These are phyloP conservation scores for Taphrorychus bicolor DNA, from an alignment of 2,888 invertebrate genomes.

Conservation along the genomic window DNA sequence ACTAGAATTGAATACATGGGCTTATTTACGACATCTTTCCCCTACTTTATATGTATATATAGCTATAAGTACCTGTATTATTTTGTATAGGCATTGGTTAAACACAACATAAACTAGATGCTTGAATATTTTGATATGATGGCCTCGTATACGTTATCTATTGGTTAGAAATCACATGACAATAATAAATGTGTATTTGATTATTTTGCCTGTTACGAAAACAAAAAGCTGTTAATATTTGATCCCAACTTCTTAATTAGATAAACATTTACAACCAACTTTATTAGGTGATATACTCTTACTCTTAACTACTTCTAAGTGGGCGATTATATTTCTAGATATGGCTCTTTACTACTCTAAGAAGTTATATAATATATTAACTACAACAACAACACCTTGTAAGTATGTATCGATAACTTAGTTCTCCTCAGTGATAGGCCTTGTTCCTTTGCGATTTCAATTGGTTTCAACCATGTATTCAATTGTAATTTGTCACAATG, in stretches of 20 bases:
- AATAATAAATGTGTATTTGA: too few species aligned
- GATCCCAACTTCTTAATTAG: background rate
- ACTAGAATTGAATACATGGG: conserved; percentile 24
- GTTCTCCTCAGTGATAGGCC: background rate
- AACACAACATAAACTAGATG: background rate
- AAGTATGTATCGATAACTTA: background rate
- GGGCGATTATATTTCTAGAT: background rate
- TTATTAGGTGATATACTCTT: background rate
- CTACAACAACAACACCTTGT: background rate
- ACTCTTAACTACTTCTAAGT: background rate
- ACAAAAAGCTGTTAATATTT: background rate
- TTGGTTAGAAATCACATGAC: background rate
- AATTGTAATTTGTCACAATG: conserved; percentile 20
- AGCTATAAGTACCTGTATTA: background rate
- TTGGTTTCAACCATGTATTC: conserved; percentile 25
- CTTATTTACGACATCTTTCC: background rate
- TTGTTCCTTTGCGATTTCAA: background rate
- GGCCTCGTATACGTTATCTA: background rate
- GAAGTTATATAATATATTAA: background rate
- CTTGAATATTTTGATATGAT: background rate
- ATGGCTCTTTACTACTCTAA: conserved; percentile 1
- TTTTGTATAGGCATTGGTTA: background rate
- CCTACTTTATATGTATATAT: background rate
- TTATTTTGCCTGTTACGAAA: background rate
- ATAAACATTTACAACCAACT: background rate